phyloP scores from a whole-genome alignment of 1,140 invertebrate genomes.

The Ostrea edulis region DNA sequence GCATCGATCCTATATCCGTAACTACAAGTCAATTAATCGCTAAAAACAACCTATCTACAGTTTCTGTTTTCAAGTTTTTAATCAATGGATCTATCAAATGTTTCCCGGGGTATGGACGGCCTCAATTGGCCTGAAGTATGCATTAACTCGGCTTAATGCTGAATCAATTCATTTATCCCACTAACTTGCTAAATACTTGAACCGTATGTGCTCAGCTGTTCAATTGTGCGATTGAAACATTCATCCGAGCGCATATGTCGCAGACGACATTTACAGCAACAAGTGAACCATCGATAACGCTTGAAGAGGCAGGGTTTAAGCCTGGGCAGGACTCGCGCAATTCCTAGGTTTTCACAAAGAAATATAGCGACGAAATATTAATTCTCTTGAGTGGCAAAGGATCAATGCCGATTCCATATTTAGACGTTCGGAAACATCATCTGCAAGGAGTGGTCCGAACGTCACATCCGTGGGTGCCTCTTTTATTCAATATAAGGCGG shows the following conservation, averaged over 20 bases:
- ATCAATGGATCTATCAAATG: conserved; percentile 27
- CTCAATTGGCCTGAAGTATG: conserved; percentile 9
- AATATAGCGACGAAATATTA: conserved; percentile 19
- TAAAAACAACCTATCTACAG: conserved; percentile 5
- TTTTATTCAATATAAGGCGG: background rate
- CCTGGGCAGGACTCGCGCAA: background rate
- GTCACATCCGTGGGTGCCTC: conserved; percentile 18
- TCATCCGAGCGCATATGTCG: conserved; percentile 13
- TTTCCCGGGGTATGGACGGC: background rate
- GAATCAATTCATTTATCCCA: conserved; percentile 33
- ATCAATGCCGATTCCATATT: conserved; percentile 3
- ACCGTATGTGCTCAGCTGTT: conserved; percentile 27
- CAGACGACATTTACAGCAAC: background rate
- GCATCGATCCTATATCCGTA: background rate
- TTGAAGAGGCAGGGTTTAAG: background rate
- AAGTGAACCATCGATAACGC: background rate
- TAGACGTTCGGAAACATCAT: conserved; percentile 15
- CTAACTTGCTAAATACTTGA: conserved; percentile 37
- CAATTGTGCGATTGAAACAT: background rate
- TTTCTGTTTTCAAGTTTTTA: conserved; percentile 36
- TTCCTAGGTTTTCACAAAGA: conserved; percentile 9
- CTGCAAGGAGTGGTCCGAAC: conserved; percentile 11
- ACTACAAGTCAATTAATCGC: conserved; percentile 14
- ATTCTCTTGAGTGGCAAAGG: conserved; percentile 9
- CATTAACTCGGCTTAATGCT: conserved; percentile 29